phyloP scores from a whole-genome alignment of 1,140 invertebrate species.

The Metopolophium dirhodum region DNA sequence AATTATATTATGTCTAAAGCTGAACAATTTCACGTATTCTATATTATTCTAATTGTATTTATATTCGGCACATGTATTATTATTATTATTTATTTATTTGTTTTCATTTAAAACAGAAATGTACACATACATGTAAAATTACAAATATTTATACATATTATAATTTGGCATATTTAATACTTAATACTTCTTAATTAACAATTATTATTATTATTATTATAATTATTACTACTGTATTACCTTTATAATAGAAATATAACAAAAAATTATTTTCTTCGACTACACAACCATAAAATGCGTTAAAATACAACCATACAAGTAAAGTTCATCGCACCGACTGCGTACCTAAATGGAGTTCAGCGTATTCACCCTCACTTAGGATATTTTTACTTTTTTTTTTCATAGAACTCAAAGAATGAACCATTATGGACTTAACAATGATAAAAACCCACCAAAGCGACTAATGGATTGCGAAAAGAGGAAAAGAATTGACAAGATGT shows the following conservation, averaged over 20 bases:
- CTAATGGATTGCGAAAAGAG: slow-evolving; percentile 28
- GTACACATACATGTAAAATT: too few relatives aligned
- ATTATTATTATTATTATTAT: too few relatives aligned
- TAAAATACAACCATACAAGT: not conserved
- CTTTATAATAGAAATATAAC: not conserved
- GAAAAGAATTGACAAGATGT: slow-evolving; percentile 26
- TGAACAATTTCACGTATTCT: not conserved
- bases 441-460: not conserved
- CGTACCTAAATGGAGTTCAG: not conserved
- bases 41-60: not conserved
- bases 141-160: too few relatives aligned
- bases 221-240: not conserved
- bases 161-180: too few relatives aligned
- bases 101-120: too few relatives aligned
- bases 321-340: not conserved
- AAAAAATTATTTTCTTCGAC: not conserved
- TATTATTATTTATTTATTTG: too few relatives aligned
- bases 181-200: not conserved
- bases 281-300: not conserved
- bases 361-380: not conserved
- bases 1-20: not conserved
- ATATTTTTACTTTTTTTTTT: slow-evolving; percentile 19
- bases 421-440: slow-evolving; percentile 9
- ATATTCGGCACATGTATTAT: too few relatives aligned
- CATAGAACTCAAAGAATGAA: not conserved